Base-by-base conservation (phyloP, 2,797 vertebrate species). In the Argya squamiceps region DNA sequence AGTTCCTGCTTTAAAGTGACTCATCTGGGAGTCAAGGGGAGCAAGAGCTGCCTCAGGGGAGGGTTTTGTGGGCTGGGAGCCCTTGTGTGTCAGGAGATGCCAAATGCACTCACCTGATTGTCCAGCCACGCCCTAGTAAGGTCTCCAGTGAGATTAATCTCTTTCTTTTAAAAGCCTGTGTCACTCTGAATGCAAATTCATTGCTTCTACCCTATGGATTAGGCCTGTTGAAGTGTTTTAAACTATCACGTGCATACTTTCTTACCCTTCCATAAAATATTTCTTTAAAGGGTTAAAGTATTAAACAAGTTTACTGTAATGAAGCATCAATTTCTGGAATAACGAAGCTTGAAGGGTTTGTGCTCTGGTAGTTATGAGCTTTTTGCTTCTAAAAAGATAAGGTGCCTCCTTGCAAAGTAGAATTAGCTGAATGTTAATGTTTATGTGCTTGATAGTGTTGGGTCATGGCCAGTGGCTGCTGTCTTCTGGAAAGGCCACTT, bases 341-440 rank as follows among this genome's bases (percentile, higher is more conserved):
- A 95, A 92, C 27, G 27, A 86, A 91, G 63, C 65, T 94, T 64
- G 88, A 85, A 92, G 55, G 7, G 16, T 90, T 93, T 85, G 44
- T 77, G 49, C 93, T 90, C 89, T 71, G 65, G 18, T 79, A 58
- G 63, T 89, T 89, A 53, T 9, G 58, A 93, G 34, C 12, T 73
- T 93, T 94, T 75, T 94, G 71, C 36, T 82, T 74, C 76, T 96
- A 46, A 85, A 83, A 85, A 91, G 89, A 88, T 79, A 75, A 91
- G 50, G 34, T 19, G 9, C 2, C 52, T 88, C 47, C 49, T 68
- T 84, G 58, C 56, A 76, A 47, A 77, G 76, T 26, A 82, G 69
- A 89, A 77, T 89, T 71, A 86, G 46, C 60, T 88, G 58, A 46
- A 60, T 44, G 56, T 62, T 88, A 77, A 50, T 65, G 24, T 60